Conservation (phyloP, 2,797 vertebrate species). For the Urocyon cinereoargenteus region DNA sequence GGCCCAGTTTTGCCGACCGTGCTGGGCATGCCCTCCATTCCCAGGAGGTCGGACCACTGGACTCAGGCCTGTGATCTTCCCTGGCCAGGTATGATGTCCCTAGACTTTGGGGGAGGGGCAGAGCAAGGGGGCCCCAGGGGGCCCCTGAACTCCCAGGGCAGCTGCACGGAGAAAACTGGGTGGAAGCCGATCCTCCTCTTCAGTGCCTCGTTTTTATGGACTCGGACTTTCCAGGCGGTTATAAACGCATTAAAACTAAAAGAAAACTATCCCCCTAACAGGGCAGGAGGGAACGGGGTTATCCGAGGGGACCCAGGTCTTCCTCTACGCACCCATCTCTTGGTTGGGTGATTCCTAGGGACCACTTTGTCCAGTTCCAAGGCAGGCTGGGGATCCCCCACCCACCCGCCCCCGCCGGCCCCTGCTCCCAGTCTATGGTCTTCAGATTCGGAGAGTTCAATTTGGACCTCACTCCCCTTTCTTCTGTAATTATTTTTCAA, state of each 20-base stretch:
- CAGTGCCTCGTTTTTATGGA: neutral
- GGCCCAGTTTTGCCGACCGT: neutral
- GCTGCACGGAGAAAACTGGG: neutral
- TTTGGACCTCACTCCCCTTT: neutral
- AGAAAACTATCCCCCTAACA: neutral
- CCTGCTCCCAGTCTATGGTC: neutral
- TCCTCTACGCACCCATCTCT: neutral
- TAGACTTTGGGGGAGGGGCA: rapidly evolving
- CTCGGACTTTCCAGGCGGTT: conserved; percentile 20
- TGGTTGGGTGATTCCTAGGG: no score
- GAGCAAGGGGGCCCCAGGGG: neutral
- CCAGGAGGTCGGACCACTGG: no score
- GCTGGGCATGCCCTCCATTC: neutral
- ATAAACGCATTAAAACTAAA: neutral
- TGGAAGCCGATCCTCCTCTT: neutral
- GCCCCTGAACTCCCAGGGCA: neutral
- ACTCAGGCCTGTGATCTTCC: neutral
- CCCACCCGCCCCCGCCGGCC: neutral
- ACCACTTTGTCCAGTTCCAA: neutral
- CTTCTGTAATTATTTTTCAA: neutral
- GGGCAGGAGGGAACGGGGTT: neutral
- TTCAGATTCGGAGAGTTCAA: neutral
- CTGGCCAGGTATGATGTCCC: rapidly evolving
- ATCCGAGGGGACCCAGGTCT: rapidly evolving
- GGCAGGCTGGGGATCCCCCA: neutral